Base-by-base conservation (phyloP, 2,888 invertebrate species). In the Nysson spinosus region DNA sequence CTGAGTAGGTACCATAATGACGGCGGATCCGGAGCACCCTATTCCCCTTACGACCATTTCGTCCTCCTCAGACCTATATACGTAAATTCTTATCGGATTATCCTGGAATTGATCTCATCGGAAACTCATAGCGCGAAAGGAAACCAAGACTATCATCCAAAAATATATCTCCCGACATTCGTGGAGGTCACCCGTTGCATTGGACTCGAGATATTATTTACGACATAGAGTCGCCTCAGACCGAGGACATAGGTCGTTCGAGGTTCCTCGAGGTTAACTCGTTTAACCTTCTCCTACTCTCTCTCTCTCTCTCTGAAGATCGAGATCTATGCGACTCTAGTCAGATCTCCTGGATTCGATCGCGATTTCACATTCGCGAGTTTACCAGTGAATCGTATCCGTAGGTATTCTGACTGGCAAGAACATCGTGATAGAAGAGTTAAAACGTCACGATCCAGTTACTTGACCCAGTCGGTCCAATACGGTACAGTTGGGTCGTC, bases 191-290 rank as follows among this genome's bases (percentile, higher is more conserved):
- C 26, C 24, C 46, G 40, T 47, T 64, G 50, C 55, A 61, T 67
- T 52, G 34, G 32, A 19, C 37, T 42, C 20, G 28, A 20, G 44
- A 73, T 54, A 72, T 79, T 80, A 80, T 80, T 81, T 79, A 75
- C 72, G 71, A 76, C 61, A 44, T 5, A 46, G 51, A 67, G 43
- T 62, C 63, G 55, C 68, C 51, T 58, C 55, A 44, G 50, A 63
- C 52, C 52, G 62, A 28, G 64, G 44, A 69, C 72, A 51, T 64
- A 65, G 74, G 61, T 74, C 74, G 70, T 67, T 76, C 65, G 65
- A 63, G 74, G 58, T 57, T 69, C 72, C 24, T 66, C 61, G 75
- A 69, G 83, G 83, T 84, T 81, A 84, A 83, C 78, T 79, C 73
- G 74, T 76, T 82, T 84, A 79, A 83, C 83, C 83, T 78, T 74